Evolutionary conservation across 1,140 invertebrate species (phyloP), one percentile per base, ranked within the genome.

Genomic region (Drosophila chauvacae): DNA sequence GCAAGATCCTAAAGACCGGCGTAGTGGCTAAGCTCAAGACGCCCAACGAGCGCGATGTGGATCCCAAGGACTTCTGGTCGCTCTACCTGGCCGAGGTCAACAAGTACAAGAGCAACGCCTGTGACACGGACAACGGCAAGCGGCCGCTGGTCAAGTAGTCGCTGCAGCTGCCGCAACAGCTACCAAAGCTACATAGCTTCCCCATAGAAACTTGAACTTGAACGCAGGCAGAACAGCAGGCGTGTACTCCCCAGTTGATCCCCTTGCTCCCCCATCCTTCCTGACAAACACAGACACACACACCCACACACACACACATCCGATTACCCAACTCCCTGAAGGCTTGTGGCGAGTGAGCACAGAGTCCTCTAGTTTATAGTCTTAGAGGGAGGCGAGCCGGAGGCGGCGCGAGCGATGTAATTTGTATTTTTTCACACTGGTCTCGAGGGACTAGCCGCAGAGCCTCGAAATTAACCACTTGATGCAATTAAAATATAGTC

Each of bases 41-140:
- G 28, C 93, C 94, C 45, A 94, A 95, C 33, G 93, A 93, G 18
- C 94, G 95, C 33, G 92, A 91, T n/a, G 94, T 94, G 65, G 94
- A 95, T 62, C 95, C 96, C 0, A 97, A 96, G 92, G 97, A 98
- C 93, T 97, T 97, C 9, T 98, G 97, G 97, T 96, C 97, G 0
- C 93, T 97, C 4, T 98, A 98, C 86, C 96, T 98, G 95, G 96
- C 96, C 30, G 97, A 98, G 95, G 97, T 98, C 9, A 96, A 97
- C 91, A 96, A 97, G 86, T 98, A 98, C 85, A 96, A 97, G 90
- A 97, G 97, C 92, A 96, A 97, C 50, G 97, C 96, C 60, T 98
- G 97, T 93, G 96, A 98, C 92, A 97, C 98, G 88, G 97, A 98
- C 91, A 95, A 97, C 77, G 98, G 97, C 93, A 98, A 97, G 51